These are phyloP conservation scores for Amphiura filiformis DNA, from an alignment of 35 echinoderm and acorn worm genomes.

Conservation along the genomic window DNA sequence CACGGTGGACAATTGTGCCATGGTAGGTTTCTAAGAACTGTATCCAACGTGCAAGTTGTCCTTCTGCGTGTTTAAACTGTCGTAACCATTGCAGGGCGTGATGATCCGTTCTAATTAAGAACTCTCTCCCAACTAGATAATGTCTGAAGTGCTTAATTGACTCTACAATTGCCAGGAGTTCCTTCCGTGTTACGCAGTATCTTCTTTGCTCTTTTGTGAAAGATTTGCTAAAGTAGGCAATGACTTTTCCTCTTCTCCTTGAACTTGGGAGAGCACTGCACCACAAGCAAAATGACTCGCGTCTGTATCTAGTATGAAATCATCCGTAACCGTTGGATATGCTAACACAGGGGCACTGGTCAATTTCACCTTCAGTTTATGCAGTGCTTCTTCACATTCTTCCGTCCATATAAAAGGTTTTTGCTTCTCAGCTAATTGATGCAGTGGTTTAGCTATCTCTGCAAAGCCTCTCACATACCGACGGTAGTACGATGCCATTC, in stretches of 20 bases:
- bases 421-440: conserved; percentile 21
- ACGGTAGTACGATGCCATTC: conserved; percentile 34
- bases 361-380: no score
- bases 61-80: not conserved
- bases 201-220: conserved; percentile 28
- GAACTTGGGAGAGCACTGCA: conserved; percentile 42
- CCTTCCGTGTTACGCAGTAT: conserved; percentile 46
- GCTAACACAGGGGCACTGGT: conserved; percentile 20
- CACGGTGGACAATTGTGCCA: no score
- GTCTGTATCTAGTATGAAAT: conserved; percentile 56
- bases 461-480: conserved; percentile 27
- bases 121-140: conserved; percentile 33
- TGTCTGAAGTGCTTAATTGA: conserved; percentile 42
- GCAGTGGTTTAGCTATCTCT: conserved; percentile 23
- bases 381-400: conserved; percentile 3
- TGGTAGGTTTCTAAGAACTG: no score
- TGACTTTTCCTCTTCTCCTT: conserved; percentile 30
- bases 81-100: conserved; percentile 48
- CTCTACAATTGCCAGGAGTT: conserved; percentile 41
- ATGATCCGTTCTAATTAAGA: conserved; percentile 48
- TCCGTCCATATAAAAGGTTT: conserved; percentile 18
- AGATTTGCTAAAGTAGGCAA: conserved; percentile 35
- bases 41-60: no score
- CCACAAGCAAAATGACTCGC: conserved; percentile 35
- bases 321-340: not conserved